Evolutionary conservation across 2,113 vertebrate species (phyloP).

Genomic region (Fregetta grallaria): DNA sequence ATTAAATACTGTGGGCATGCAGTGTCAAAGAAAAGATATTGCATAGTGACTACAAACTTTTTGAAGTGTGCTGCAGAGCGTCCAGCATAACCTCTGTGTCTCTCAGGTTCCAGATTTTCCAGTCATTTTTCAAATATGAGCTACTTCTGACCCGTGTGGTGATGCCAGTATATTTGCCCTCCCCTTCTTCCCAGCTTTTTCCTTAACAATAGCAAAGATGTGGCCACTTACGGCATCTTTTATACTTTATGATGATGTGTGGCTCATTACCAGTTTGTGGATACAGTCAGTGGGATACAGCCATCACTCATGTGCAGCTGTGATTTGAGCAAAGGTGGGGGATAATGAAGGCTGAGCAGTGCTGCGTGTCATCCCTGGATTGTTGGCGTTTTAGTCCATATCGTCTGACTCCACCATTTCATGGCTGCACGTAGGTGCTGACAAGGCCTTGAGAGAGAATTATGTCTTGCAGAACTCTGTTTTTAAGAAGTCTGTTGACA

Average conservation of each 20-base stretch:
- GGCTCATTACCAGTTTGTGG: background rate
- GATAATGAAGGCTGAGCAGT: background rate
- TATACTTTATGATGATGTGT: background rate
- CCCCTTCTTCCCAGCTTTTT: background rate
- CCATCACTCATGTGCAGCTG: background rate
- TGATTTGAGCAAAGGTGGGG: background rate
- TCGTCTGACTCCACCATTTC: background rate
- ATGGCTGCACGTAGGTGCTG: background rate
- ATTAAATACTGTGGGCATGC: background rate
- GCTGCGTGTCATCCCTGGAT: accelerated
- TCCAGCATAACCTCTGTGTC: background rate
- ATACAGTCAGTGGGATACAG: background rate
- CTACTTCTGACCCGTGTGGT: background rate
- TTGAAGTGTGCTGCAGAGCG: background rate
- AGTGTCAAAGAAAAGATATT: background rate
- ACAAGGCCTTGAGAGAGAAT: background rate
- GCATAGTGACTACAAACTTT: background rate
- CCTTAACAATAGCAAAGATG: background rate
- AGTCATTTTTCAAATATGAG: background rate
- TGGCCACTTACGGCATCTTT: background rate
- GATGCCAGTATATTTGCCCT: background rate
- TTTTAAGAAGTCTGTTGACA: background rate
- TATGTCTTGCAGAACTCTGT: background rate
- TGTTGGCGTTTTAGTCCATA: background rate
- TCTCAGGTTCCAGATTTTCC: background rate